Conservation (phyloP, 2,797 vertebrate genomes). For the Sebastolobus alascanus region DNA sequence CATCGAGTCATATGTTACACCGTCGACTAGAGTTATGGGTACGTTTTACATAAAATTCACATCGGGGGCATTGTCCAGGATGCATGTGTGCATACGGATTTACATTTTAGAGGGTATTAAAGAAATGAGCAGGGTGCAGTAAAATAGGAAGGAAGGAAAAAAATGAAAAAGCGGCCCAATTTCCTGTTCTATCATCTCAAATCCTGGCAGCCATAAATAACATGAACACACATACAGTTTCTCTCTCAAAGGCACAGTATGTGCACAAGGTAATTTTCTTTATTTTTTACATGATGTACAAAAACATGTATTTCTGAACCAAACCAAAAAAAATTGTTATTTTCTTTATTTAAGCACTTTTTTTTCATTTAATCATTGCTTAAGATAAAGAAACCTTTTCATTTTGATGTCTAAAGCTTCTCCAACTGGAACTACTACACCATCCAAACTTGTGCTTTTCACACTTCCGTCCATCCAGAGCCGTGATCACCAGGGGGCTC, state of each 20-base stretch:
- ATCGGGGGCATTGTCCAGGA: conserved; percentile 79
- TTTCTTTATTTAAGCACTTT: not conserved
- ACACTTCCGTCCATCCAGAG: conserved; percentile 31
- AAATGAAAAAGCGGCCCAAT: conserved; percentile 73
- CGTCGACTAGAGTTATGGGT: conserved; percentile 83
- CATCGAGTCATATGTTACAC: conserved; percentile 80
- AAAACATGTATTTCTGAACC: conserved; percentile 1
- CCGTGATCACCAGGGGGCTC: conserved; percentile 48
- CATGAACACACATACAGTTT: conserved; percentile 26
- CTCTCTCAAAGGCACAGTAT: conserved; percentile 18
- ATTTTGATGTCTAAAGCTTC: conserved; percentile 1
- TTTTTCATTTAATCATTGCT: not conserved
- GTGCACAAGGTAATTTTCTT: conserved; percentile 13
- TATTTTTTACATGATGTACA: not conserved
- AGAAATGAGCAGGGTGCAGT: conserved; percentile 84
- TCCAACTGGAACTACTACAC: not conserved
- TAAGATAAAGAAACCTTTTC: not conserved
- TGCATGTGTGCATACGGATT: conserved; percentile 85
- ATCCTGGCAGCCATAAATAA: conserved; percentile 89
- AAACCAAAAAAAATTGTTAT: not conserved
- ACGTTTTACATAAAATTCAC: conserved; percentile 89
- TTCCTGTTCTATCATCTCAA: conserved; percentile 81
- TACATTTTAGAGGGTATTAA: conserved; percentile 91
- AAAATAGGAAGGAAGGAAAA: conserved; percentile 59
- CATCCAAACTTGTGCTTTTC: conserved; percentile 15